These are phyloP conservation scores for Hedya salicella DNA, from an alignment of 2,888 invertebrate species.

Conservation along the genomic window DNA sequence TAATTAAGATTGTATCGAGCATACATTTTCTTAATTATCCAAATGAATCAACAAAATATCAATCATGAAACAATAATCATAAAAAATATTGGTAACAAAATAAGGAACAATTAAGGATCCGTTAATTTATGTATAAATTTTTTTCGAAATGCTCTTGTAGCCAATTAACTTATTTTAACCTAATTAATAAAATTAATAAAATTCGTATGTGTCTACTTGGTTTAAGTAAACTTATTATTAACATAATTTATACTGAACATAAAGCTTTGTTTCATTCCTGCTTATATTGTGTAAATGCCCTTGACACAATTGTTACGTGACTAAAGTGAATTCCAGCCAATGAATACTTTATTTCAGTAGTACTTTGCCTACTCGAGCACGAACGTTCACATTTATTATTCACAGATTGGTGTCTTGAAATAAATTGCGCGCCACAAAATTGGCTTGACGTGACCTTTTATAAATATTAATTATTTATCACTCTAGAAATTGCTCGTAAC, in stretches of 20 bases:
- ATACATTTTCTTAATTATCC: too few species aligned
- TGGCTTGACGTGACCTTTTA: conserved; percentile 10
- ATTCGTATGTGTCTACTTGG: too few species aligned
- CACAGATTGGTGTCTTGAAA: conserved; percentile 17
- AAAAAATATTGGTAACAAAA: too few species aligned
- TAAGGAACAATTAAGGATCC: too few species aligned
- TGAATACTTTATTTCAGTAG: conserved; percentile 52
- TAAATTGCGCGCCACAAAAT: conserved; percentile 18
- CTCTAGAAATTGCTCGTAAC: not conserved
- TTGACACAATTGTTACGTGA: conserved; percentile 59
- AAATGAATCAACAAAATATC: too few species aligned
- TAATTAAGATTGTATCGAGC: too few species aligned
- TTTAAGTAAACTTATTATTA: too few species aligned
- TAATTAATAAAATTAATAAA: too few species aligned
- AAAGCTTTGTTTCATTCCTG: conserved; percentile 23
- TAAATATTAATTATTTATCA: not conserved
- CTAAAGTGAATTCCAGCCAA: conserved; percentile 54
- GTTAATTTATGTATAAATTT: too few species aligned
- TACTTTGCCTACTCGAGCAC: conserved; percentile 1
- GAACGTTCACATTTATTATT: conserved; percentile 25
- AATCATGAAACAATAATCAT: too few species aligned
- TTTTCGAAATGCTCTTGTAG: too few species aligned
- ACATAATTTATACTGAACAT: not conserved
- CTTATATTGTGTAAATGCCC: conserved; percentile 48
- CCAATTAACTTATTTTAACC: too few species aligned